Evolutionary conservation across 2,113 vertebrate species (phyloP), one percentile per base, ranked within the genome.

Genomic region (Indri indri): DNA sequence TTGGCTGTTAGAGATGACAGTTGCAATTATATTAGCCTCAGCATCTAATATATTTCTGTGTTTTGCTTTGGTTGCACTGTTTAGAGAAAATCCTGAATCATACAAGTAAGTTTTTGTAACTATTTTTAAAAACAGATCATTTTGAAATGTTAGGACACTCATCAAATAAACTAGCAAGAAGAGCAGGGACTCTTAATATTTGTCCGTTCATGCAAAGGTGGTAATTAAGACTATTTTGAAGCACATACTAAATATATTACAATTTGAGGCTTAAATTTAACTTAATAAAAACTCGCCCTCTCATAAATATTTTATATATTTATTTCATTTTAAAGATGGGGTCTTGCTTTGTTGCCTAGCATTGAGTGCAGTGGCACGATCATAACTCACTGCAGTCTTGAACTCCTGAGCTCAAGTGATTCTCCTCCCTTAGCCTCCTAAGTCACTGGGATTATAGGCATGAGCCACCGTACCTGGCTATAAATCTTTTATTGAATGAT

Each of bases 81-180:
- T 87, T 70, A 90, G 47, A 79, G 70, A 90, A 94, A 96, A 73
- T 77, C 11, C 17, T 93, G 42, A 88, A 37, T 93, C 42, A 84
- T 20, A 94, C 9, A 91, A 20, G 34, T 85, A 74, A 70, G 7
- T 61, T 74, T 71, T 74, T 77, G 5, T 70, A 86, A 65, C 17
- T 50, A 66, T 42, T n/a, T 96, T 95, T 68, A 42, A 74, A 88
- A 91, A 74, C 18, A 81, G 42, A 50, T 93, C 25, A 63, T 23
- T 85, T 84, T 91, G 6, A 3, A 88, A 63, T 74, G n/a, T 88
- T 85, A 76, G 42, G 66, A 84, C 6, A 57, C 20, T 76, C 50
- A 88, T 88, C 68, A 91, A 93, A 65, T 71, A 90, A 87, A 68
- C 54, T 30, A 37, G 45, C 13, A 83, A 90, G 12, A 82, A 87